phyloP scores from a whole-genome alignment of 2,888 invertebrate genomes.

The Balanococcus diminutus region DNA sequence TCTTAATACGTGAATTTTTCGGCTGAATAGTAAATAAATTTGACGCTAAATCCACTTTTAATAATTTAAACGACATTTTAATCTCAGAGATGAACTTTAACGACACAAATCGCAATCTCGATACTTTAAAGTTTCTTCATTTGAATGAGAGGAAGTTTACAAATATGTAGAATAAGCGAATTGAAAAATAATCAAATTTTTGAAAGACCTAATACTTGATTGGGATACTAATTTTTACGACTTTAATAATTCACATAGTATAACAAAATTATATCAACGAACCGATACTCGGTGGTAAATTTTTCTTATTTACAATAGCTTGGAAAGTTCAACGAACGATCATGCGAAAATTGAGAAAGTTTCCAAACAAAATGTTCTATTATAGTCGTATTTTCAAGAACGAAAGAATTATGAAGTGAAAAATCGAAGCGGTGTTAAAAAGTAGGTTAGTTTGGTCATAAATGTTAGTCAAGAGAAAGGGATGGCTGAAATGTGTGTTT shows the following conservation, averaged over 20 bases:
- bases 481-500: constrained; percentile 18
- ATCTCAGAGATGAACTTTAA: no score
- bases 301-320: not conserved
- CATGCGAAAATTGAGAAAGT: constrained; percentile 8
- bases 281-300: not conserved
- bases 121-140: no score
- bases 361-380: not conserved
- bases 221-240: not conserved
- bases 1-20: no score
- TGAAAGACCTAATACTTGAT: no score
- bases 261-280: not conserved
- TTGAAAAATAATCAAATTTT: no score
- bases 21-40: no score
- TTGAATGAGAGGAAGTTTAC: no score
- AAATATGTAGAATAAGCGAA: no score
- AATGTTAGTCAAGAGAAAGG: constrained; percentile 1
- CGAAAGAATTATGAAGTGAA: constrained; percentile 16
- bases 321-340: constrained; percentile 18
- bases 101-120: no score
- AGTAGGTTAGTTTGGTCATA: constrained; percentile 36
- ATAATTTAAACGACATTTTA: no score
- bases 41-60: no score
- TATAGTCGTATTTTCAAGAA: not conserved
- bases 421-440: constrained; percentile 26
- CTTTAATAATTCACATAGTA: not conserved